These are phyloP conservation scores for Columba janthina DNA, from an alignment of 2,113 vertebrate species.

Conservation along the genomic window DNA sequence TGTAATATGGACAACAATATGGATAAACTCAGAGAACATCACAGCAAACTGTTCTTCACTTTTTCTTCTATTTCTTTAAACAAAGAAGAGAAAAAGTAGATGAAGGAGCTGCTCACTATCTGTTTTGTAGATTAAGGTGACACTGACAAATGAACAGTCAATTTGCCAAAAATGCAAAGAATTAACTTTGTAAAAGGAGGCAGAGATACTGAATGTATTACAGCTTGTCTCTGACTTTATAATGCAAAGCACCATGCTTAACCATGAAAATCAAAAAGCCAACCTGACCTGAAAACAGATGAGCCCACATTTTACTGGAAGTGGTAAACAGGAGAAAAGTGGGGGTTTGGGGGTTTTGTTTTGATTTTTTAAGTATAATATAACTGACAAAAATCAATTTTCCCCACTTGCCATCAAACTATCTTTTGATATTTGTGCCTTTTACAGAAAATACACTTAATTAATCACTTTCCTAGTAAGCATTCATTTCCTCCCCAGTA, in stretches of 20 bases:
- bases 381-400: background rate
- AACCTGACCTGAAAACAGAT: background rate
- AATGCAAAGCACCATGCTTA: background rate
- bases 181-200: background rate
- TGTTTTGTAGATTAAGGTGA: constrained; percentile 33
- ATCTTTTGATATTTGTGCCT: background rate
- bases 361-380: background rate
- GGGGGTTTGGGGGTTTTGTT: background rate
- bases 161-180: constrained; percentile 48
- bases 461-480: background rate
- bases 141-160: constrained; percentile 21
- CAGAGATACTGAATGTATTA: background rate
- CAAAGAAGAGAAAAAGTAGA: background rate
- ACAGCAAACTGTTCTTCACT: background rate
- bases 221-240: background rate
- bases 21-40: background rate
- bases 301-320: background rate
- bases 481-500: background rate
- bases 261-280: background rate
- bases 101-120: background rate
- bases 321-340: background rate
- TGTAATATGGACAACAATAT: background rate
- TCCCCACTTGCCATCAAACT: background rate
- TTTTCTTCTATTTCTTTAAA: background rate
- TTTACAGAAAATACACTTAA: background rate